Conservation (phyloP, 2,797 vertebrate genomes). For the Naso thynnoides region DNA sequence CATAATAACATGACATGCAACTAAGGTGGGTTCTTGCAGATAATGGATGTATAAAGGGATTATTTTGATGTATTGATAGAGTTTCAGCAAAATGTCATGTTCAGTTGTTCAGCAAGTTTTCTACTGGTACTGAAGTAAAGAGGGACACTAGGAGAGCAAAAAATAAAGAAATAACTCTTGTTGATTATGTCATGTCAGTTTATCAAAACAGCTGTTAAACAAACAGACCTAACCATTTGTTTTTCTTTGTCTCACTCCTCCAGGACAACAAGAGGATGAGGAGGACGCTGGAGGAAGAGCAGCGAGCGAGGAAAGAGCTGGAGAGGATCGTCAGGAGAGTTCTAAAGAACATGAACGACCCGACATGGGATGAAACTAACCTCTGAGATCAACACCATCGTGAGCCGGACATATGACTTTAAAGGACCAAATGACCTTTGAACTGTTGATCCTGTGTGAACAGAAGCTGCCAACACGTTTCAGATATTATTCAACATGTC, state of each 20-base stretch:
- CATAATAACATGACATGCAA: too few species aligned
- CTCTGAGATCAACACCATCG: constrained; percentile 79
- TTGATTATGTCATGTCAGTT: too few species aligned
- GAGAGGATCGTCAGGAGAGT: constrained; percentile 93
- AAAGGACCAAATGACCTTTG: constrained; percentile 17
- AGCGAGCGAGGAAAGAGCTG: constrained; percentile 93
- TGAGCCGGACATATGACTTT: constrained; percentile 19
- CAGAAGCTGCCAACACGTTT: constrained; percentile 42
- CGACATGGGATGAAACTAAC: constrained; percentile 98
- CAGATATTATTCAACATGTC: neutral
- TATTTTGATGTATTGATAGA: too few species aligned
- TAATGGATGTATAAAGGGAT: too few species aligned
- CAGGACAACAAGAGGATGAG: constrained; percentile 98
- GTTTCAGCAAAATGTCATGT: too few species aligned
- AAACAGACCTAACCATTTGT: neutral
- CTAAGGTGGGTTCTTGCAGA: too few species aligned
- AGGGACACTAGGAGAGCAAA: too few species aligned
- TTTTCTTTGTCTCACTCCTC: constrained; percentile 17
- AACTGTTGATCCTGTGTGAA: constrained; percentile 8
- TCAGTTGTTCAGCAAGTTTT: too few species aligned
- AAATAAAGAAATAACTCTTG: too few species aligned
- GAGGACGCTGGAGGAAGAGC: constrained; percentile 94
- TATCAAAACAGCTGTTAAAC: too few species aligned
- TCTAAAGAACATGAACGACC: constrained; percentile 95
- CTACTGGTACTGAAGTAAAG: too few species aligned